These are phyloP conservation scores for Athene noctua DNA, from an alignment of 2,113 vertebrate species.

Conservation along the genomic window DNA sequence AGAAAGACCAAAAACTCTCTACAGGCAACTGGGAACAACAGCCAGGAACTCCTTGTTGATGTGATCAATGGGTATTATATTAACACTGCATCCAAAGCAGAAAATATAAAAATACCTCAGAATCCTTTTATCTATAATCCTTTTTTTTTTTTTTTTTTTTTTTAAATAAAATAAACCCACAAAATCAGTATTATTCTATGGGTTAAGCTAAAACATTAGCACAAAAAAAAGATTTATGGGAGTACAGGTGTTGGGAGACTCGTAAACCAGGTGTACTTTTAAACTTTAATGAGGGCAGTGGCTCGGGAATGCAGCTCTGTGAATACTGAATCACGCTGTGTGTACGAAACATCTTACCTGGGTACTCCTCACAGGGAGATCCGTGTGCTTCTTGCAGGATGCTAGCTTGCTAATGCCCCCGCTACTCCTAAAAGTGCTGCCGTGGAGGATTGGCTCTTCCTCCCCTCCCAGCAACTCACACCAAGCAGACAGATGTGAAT, in stretches of 20 bases:
- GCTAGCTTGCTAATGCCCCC: neutral
- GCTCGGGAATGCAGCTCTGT: neutral
- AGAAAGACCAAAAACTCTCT: neutral
- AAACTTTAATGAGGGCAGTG: neutral
- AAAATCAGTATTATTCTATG: neutral
- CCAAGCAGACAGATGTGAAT: neutral
- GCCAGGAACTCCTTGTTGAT: neutral
- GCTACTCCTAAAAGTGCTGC: neutral
- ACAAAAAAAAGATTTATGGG: neutral
- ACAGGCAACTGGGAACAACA: neutral
- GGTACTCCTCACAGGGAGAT: neutral
- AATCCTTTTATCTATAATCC: neutral
- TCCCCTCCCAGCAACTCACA: neutral
- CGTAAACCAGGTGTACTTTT: neutral
- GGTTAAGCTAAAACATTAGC: neutral
- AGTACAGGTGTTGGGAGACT: neutral
- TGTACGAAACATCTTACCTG: neutral
- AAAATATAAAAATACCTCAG: neutral
- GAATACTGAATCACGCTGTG: neutral
- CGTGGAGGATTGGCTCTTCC: neutral
- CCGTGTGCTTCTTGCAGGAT: neutral
- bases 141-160: no score
- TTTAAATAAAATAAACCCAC: neutral
- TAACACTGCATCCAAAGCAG: neutral
- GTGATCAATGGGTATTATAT: neutral